Percentiles rank a stretch among this genome's conserved stretches.
phyloP scores from a whole-genome alignment of 2,888 invertebrate species.

The Caenorhabditis wallacei region DNA sequence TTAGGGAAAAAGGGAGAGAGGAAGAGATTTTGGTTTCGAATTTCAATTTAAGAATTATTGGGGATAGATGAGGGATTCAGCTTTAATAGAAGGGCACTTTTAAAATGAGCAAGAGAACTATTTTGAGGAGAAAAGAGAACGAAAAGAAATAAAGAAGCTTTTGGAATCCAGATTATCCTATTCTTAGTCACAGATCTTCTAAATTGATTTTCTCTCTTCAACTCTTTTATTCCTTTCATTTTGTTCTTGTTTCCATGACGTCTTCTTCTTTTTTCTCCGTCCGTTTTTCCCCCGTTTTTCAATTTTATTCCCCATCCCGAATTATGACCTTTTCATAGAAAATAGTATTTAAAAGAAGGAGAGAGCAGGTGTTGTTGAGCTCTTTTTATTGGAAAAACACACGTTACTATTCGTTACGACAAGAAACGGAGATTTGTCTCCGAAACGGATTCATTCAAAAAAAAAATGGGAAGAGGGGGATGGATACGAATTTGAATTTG shows the following conservation, averaged over 20 bases:
- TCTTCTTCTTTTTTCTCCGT: not conserved
- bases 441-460: not conserved
- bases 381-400: slow-evolving; percentile 24
- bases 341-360: slow-evolving; percentile 10
- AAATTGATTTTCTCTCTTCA: slow-evolving; percentile 22
- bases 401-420: slow-evolving; percentile 39
- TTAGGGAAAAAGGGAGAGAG: slow-evolving; percentile 4
- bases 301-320: slow-evolving; percentile 5
- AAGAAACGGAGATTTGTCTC: not conserved
- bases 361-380: slow-evolving; percentile 11
- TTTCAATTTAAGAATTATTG: slow-evolving; percentile 11
- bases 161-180: slow-evolving; percentile 37
- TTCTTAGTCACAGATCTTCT: slow-evolving; percentile 1
- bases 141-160: not conserved
- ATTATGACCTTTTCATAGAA: not conserved
- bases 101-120: no score
- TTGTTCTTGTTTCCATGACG: slow-evolving; percentile 40
- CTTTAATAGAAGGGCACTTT: no score
- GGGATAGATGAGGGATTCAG: not conserved
- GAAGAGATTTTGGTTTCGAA: slow-evolving; percentile 42
- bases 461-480: slow-evolving; percentile 1
- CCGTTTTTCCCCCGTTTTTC: slow-evolving; percentile 9
- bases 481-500: not conserved
- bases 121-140: slow-evolving; percentile 8
- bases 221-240: not conserved